A percentile compares a stretch with the other conserved stretches of the same genome.
Conservation (phyloP, 1,140 invertebrate species). For the Yoshiicerus persimilis region DNA sequence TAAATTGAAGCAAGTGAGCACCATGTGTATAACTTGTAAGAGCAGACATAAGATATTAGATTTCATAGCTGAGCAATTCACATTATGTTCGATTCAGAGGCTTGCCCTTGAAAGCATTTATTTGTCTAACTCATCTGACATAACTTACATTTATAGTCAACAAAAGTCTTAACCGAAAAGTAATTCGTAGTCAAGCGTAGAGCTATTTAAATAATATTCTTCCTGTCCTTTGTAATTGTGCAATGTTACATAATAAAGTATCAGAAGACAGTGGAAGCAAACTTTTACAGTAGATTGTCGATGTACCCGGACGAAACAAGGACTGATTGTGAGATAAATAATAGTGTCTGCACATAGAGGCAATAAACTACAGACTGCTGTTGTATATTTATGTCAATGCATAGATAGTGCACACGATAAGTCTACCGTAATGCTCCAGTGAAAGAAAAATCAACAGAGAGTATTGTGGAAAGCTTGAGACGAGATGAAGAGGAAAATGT, state of each 20-base stretch:
- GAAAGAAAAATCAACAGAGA: neutral
- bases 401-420: neutral
- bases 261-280: no score
- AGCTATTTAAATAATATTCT: no score
- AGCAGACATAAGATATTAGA: neutral
- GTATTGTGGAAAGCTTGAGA: neutral
- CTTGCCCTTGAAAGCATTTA: neutral
- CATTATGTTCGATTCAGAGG: neutral
- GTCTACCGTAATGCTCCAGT: neutral
- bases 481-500: neutral
- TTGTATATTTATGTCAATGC: no score
- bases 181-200: no score
- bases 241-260: no score
- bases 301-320: no score
- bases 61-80: neutral
- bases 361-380: no score
- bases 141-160: neutral
- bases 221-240: no score
- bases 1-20: neutral
- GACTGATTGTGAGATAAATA: no score
- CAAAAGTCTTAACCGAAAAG: neutral
- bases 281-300: no score
- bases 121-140: neutral
- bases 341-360: no score
- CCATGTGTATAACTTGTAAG: neutral